Percentiles rank a stretch among this genome's conserved stretches.
Evolutionary conservation across 2,888 invertebrate species (phyloP).

Genomic region (Sthenelais limicola): DNA sequence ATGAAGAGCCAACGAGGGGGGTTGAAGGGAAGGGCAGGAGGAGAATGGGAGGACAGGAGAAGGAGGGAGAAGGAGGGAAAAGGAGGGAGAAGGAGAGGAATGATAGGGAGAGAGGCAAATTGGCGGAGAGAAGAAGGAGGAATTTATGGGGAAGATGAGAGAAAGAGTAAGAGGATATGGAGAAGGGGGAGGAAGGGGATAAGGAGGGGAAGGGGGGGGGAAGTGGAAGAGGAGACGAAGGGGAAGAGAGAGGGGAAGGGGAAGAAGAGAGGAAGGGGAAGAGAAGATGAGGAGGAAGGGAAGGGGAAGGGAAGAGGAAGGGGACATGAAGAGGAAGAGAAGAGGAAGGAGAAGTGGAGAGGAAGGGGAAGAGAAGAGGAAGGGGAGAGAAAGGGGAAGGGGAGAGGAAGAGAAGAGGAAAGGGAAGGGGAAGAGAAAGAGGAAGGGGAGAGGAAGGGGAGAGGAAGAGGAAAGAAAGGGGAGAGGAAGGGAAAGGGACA

Average conservation of each 20-base stretch:
- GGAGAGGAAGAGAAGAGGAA: not conserved
- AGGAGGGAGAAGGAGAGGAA: not conserved
- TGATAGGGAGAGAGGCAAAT: not conserved
- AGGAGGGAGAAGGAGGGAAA: not conserved
- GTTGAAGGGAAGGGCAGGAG: conserved; percentile 2
- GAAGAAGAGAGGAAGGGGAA: not conserved
- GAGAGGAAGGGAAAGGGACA: conserved; percentile 2
- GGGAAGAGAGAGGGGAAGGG: not conserved
- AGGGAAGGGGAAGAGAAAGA: not conserved
- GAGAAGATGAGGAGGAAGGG: not conserved
- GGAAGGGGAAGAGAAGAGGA: not conserved
- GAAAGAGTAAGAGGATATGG: not conserved
- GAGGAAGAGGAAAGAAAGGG: not conserved
- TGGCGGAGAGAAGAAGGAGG: not conserved
- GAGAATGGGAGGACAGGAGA: not conserved
- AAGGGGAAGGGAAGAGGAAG: not conserved
- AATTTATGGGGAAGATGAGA: not conserved
- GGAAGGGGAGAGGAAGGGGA: not conserved
- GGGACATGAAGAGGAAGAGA: not conserved
- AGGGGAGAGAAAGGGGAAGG: not conserved
- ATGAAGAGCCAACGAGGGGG: not conserved
- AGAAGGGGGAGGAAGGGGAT: not conserved
- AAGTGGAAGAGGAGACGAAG: not conserved
- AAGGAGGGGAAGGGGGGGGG: not conserved
- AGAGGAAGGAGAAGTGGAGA: not conserved